Base-by-base conservation (phyloP, 2,797 vertebrate species). In the Characodon lateralis region DNA sequence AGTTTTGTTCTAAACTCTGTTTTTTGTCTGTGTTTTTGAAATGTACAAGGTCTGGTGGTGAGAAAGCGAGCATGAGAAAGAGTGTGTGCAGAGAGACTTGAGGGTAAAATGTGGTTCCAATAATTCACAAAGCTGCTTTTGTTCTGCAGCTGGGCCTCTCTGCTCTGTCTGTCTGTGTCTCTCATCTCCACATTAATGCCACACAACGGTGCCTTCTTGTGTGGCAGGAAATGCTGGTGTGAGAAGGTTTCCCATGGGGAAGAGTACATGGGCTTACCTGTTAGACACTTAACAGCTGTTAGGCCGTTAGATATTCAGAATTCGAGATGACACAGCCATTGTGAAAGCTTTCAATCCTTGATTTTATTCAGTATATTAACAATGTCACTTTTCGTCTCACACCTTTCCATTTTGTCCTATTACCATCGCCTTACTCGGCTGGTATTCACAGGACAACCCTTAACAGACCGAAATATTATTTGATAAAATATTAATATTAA, bases 121-220 rank as follows among this genome's bases (percentile, higher is more conserved):
- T 96, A 94, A 95, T 81, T 95, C 92, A 96, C 95, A 96, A 96
- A 95, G 95, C 95, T 95, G 94, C 94, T 95, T 96, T 96, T 96
- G 95, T 96, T 96, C 95, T 91, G 80, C 71, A 69, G 87, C 90
- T 83, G 76, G 71, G 85, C 83, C 90, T 72, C 80, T 78, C 83
- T 82, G 80, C 77, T 79, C 79, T 79, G 78, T 73, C 82, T 63
- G 79, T 76, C 81, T 88, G 72, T 48, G 80, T 56, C 73, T 76
- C 75, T 82, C 81, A 56, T 75, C 79, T 72, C 79, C 26, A 71
- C 51, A 70, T 48, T 68, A 72, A 80, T 78, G 81, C 87, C 87
- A 84, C 88, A 88, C 88, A 88, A 83, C 79, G 53, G 86, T 79
- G 72, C 41, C 18, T 75, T 53, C 26, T 35, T n/a, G 53, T 76